Evolutionary conservation across 2,888 invertebrate species (phyloP), one percentile per base, ranked within the genome.

Genomic region (Schizotus pectinicornis): DNA sequence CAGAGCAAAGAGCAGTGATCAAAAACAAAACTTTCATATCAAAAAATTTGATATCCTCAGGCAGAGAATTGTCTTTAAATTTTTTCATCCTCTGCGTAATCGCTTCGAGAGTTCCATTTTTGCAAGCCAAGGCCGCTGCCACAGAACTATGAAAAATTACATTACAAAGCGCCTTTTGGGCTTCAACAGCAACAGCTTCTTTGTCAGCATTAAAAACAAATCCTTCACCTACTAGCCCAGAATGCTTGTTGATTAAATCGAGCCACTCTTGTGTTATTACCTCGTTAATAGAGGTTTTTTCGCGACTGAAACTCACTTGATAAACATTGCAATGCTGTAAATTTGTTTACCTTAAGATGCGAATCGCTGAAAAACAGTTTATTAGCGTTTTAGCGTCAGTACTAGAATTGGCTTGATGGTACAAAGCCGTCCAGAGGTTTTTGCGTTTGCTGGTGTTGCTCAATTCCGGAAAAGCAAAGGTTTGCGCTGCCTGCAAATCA

Each of bases 1-100:
- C 85, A 43, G 86, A 82, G 76, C 90, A 89, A 36, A 95, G 78
- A 2, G 95, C 95, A 13, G 96, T 95, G 50, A 95, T 82, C 48
- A 98, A 84, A 79, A 97, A 97, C 50, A 97, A 78, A 52, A 96
- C 82, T 78, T 93, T 90, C 85, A 94, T 88, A 73, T 96, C 94
- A 81, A 90, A 96, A 66, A 89, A 85, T 83, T 91, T 91, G 11
- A 95, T 84, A 54, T 90, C 88, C 73, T 87, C 83, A 34, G 88
- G 85, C 50, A 87, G 81, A 33, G 48, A 53, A 30, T 60, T 62
- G 57, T 70, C 68, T 73, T 82, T 86, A 72, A 88, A 90, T 7
- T 84, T 85, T 69, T 87, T 84, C 49, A 94, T 81, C 47, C 93
- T 85, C 64, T 88, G 85, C 1, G 91, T 81, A 38, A 95, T 84